Evolutionary conservation across 1,140 invertebrate genomes (phyloP).

Genomic region (Leptestheria dahalacensis): DNA sequence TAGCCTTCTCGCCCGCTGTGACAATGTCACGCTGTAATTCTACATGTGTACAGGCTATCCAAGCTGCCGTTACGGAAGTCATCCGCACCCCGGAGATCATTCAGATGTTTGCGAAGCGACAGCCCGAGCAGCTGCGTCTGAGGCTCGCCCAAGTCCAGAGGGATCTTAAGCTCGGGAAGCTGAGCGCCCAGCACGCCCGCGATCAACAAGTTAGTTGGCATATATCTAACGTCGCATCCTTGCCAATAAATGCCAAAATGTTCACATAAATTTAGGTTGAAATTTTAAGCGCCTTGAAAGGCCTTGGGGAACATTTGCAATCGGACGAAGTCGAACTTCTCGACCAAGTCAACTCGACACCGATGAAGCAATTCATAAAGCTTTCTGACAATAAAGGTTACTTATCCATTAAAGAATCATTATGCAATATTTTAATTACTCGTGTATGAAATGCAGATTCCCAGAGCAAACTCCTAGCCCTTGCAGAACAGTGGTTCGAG

Average conservation of each 20-base stretch:
- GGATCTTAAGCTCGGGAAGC: constrained; percentile 36
- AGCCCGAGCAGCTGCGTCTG: constrained; percentile 49
- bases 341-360: constrained; percentile 33
- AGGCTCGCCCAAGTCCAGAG: constrained; percentile 39
- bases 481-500: not conserved
- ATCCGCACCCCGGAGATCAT: constrained; percentile 66
- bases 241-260: not conserved
- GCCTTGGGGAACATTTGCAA: constrained; percentile 46
- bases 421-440: not conserved
- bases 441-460: not conserved
- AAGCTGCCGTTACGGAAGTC: constrained; percentile 56
- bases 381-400: constrained; percentile 32
- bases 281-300: constrained; percentile 48
- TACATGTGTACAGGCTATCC: constrained; percentile 41
- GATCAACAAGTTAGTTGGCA: constrained; percentile 7
- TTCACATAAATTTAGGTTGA: constrained; percentile 32
- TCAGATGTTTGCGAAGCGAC: constrained; percentile 54
- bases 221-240: not conserved
- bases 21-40: constrained; percentile 1
- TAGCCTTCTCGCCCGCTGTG: not conserved
- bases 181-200: constrained; percentile 28
- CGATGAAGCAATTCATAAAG: constrained; percentile 38
- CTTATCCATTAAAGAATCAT: not conserved
- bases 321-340: constrained; percentile 42
- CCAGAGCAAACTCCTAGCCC: constrained; percentile 1